Conservation (phyloP, 2,888 invertebrate genomes). For the Polydrusus pterygomalis region DNA sequence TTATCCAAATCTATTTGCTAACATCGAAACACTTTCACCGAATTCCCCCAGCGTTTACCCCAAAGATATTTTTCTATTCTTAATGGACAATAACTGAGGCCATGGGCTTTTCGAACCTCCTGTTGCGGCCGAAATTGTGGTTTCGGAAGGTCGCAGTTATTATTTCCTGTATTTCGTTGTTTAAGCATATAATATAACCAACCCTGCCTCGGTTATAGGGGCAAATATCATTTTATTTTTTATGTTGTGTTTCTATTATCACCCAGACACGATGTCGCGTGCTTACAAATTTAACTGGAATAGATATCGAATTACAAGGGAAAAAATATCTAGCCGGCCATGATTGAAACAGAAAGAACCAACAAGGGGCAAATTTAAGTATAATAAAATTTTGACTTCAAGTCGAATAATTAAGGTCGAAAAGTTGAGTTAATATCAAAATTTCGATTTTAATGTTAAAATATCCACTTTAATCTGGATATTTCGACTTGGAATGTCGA, state of each 20-base stretch:
- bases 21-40: conserved; percentile 18
- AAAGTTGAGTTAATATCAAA: too few species aligned
- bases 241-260: background rate
- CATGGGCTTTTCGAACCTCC: conserved; percentile 28
- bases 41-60: conserved; percentile 15
- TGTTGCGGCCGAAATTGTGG: conserved; percentile 15
- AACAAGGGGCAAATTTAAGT: too few species aligned
- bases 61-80: conserved; percentile 42
- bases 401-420: too few species aligned
- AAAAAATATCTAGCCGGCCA: too few species aligned
- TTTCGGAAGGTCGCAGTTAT: conserved; percentile 31
- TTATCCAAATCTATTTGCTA: conserved; percentile 12
- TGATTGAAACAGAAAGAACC: too few species aligned
- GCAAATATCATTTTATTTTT: background rate
- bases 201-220: background rate
- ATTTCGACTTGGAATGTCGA: too few species aligned
- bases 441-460: too few species aligned
- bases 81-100: conserved; percentile 37
- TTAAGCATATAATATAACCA: too few species aligned
- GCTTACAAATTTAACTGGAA: too few species aligned
- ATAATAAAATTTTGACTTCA: too few species aligned
- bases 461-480: too few species aligned
- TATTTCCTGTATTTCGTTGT: conserved; percentile 46
- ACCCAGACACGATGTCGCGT: background rate
- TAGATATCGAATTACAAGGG: too few species aligned